Evolutionary conservation across 2,113 vertebrate species (phyloP), one percentile per base, ranked within the genome.

Genomic region (Scophthalmus maximus): DNA sequence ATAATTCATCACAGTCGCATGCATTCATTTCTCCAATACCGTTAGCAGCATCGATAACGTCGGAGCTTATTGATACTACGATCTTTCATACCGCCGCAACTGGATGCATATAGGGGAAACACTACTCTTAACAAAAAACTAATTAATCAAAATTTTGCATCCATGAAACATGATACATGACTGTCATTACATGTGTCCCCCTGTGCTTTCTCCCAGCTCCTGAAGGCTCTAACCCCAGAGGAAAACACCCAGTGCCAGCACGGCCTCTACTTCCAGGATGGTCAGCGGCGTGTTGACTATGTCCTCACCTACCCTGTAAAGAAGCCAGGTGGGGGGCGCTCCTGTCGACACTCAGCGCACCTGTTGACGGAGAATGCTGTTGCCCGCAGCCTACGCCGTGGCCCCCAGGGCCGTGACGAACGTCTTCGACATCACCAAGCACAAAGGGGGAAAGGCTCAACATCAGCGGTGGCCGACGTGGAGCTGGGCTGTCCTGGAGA

Each of bases 261-360:
- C 0, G 98, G 98, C 46, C 93, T 97, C n/a, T 99, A 95, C 92
- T 97, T 98, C 89, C 80, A 94, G 59, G 97, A 99, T 0, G 98
- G 97, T 44, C 93, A 94, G 87, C 94, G 96, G n/a, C 96, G 94
- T 10, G 96, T 98, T 42, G 98, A 99, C 85, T 99, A 97, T 14
- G 90, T 98, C 76, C 90, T 99, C 55, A 96, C 96, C 12, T 98
- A 97, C 87, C 94, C 94, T 3, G 93, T 96, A 85, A 98, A 98
- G 91, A 95, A 96, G 84, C 86, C 92, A 1, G 83, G 92, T 0
- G 62, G 85, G 0, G 92, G 93, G 10, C 93, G 79, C 65, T 88
- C 92, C 0, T 90, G 85, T 15, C 77, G 89, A 9, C 87, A 90
- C 47, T 42, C 92, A 11, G 79, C 92, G 20, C 87, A 94, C 18